These are phyloP conservation scores for Drosophila pseudotakahashii DNA, from an alignment of 2,888 invertebrate genomes.

Conservation along the genomic window DNA sequence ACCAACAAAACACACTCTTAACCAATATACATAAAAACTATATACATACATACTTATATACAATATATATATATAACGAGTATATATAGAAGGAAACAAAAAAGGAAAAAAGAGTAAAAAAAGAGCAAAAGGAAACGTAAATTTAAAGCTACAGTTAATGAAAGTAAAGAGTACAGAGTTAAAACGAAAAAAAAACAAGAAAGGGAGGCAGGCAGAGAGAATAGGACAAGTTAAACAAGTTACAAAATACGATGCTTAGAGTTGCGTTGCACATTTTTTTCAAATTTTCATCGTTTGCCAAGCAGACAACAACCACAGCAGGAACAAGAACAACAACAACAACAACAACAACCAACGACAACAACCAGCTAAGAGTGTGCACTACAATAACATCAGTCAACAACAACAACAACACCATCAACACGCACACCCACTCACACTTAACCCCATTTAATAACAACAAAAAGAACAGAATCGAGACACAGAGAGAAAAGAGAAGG, in stretches of 20 bases:
- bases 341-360: conserved; percentile 24
- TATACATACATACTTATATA: conserved; percentile 59
- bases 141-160: conserved; percentile 69
- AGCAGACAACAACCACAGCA: conserved; percentile 62
- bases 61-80: conserved; percentile 45
- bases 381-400: conserved; percentile 40
- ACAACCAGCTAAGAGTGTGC: conserved; percentile 38
- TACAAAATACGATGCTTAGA: conserved; percentile 67
- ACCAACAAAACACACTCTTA: conserved; percentile 67
- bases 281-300: conserved; percentile 76
- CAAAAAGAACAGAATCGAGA: conserved; percentile 29
- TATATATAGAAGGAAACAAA: conserved; percentile 43
- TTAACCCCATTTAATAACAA: conserved; percentile 38
- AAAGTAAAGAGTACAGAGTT: conserved; percentile 33
- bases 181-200: conserved; percentile 23
- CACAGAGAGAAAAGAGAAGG: conserved; percentile 4
- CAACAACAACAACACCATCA: conserved; percentile 48
- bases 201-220: conserved; percentile 30
- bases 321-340: conserved; percentile 15
- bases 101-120: conserved; percentile 39
- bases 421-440: conserved; percentile 53
- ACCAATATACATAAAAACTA: conserved; percentile 61
- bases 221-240: conserved; percentile 35
- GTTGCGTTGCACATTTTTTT: conserved; percentile 78
- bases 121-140: conserved; percentile 58